Percentiles rank a stretch among this genome's conserved stretches.
Evolutionary conservation across 2,888 invertebrate genomes (phyloP).

Genomic region (Mellilla xanthometata): DNA sequence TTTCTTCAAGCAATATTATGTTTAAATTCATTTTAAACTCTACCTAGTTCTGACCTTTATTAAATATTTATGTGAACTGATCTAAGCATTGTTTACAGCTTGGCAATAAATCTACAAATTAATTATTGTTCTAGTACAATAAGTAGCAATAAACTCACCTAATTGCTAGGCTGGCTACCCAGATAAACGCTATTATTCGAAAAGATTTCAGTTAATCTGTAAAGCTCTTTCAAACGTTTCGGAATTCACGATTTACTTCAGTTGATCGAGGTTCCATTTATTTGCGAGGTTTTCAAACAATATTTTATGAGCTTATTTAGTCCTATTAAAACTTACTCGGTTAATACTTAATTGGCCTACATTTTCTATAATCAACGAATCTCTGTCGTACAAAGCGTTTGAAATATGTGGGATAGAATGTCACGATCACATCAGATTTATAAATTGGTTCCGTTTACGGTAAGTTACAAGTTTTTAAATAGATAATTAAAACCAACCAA

Average conservation of each 20-base stretch:
- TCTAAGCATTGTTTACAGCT: conserved; percentile 3
- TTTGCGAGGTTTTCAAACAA: conserved; percentile 30
- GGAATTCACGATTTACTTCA: conserved; percentile 38
- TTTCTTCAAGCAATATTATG: too few species aligned
- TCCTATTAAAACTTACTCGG: conserved; percentile 40
- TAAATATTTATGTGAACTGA: neutral
- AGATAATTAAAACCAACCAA: neutral
- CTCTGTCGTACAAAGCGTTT: conserved; percentile 17
- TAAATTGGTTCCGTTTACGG: conserved; percentile 8
- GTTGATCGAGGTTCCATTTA: conserved; percentile 44
- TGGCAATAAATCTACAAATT: conserved; percentile 3
- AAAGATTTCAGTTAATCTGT: conserved; percentile 6
- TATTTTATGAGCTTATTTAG: conserved; percentile 40
- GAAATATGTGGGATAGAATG: conserved; percentile 22
- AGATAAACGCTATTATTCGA: conserved; percentile 5
- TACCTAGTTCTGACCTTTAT: conserved; percentile 2
- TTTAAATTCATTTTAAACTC: too few species aligned
- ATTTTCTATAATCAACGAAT: conserved; percentile 37
- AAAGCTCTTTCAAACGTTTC: conserved; percentile 14
- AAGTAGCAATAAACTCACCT: conserved; percentile 7
- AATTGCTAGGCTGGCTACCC: conserved; percentile 4
- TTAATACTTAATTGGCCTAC: conserved; percentile 56
- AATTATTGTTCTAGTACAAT: conserved; percentile 4
- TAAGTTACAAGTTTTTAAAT: neutral
- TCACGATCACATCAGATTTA: conserved; percentile 15